Percentiles rank a stretch among this genome's conserved stretches.
Evolutionary conservation across 2,888 invertebrate species (phyloP).

Genomic region (Parascotia fuliginaria): DNA sequence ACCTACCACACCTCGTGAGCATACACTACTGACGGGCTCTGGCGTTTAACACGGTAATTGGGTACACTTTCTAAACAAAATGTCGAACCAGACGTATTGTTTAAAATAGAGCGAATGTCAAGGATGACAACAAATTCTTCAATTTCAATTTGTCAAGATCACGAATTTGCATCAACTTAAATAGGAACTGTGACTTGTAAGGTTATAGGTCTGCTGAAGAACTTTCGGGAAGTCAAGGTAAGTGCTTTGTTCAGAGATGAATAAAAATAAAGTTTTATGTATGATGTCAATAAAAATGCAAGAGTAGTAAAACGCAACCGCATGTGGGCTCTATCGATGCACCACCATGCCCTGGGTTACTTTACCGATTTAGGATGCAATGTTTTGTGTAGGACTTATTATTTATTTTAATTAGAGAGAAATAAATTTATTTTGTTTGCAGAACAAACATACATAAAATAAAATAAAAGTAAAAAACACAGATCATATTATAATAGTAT

Average conservation of each 20-base stretch:
- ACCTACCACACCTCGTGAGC: slow-evolving; percentile 56
- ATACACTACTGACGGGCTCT: slow-evolving; percentile 29
- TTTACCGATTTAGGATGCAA: slow-evolving; percentile 45
- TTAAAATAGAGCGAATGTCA: slow-evolving; percentile 74
- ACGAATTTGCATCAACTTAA: slow-evolving; percentile 60
- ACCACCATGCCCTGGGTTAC: slow-evolving; percentile 52
- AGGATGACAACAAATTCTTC: slow-evolving; percentile 71
- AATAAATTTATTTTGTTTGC: too few species aligned
- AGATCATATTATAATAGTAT: too few species aligned
- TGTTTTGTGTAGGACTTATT: slow-evolving; percentile 36
- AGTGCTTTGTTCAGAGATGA: slow-evolving; percentile 27
- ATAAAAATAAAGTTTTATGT: slow-evolving; percentile 50
- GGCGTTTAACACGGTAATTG: slow-evolving; percentile 29
- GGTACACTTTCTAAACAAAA: slow-evolving; percentile 62
- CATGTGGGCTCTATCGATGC: slow-evolving; percentile 71
- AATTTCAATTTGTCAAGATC: slow-evolving; percentile 77
- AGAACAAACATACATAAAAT: too few species aligned
- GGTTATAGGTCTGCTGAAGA: slow-evolving; percentile 56
- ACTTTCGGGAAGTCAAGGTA: slow-evolving; percentile 61
- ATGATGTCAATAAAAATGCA: slow-evolving; percentile 49
- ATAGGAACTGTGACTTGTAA: slow-evolving; percentile 48
- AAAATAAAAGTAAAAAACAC: too few species aligned
- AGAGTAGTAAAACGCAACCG: slow-evolving; percentile 51
- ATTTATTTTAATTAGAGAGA: neutral
- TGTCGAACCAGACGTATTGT: slow-evolving; percentile 61